These are phyloP conservation scores for Ailuropoda melanoleuca DNA, from an alignment of 2,113 vertebrate species.

Conservation along the genomic window DNA sequence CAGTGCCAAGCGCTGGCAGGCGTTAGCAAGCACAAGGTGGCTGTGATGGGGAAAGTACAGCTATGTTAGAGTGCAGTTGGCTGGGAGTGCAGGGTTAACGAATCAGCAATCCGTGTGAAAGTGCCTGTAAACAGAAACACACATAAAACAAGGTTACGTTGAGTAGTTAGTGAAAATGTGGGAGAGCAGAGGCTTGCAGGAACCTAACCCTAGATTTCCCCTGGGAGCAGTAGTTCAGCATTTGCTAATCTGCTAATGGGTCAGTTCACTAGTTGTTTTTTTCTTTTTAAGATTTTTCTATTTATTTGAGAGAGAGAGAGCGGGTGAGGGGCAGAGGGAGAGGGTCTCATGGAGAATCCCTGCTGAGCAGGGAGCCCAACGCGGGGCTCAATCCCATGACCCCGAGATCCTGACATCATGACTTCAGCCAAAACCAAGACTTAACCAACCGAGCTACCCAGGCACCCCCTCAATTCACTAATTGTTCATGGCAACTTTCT, in stretches of 20 bases:
- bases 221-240: fast-evolving
- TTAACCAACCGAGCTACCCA: neutral
- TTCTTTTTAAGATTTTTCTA: neutral
- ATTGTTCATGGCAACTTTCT: neutral
- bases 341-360: neutral
- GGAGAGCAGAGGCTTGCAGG: neutral
- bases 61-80: fast-evolving
- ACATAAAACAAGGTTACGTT: too few species aligned
- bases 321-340: neutral
- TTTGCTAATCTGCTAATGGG: neutral
- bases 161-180: fast-evolving
- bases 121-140: neutral
- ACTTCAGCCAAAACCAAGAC: neutral
- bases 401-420: neutral
- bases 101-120: fast-evolving
- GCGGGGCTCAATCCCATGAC: neutral
- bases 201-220: neutral
- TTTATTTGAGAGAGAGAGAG: neutral
- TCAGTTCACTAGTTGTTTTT: fast-evolving
- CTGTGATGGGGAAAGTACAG: fast-evolving
- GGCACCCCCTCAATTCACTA: fast-evolving
- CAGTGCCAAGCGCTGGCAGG: fast-evolving
- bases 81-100: fast-evolving
- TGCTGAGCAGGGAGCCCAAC: neutral
- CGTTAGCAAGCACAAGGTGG: neutral